These are phyloP conservation scores for Drosophila aldrichi DNA, from an alignment of 2,888 invertebrate genomes.

Conservation along the genomic window DNA sequence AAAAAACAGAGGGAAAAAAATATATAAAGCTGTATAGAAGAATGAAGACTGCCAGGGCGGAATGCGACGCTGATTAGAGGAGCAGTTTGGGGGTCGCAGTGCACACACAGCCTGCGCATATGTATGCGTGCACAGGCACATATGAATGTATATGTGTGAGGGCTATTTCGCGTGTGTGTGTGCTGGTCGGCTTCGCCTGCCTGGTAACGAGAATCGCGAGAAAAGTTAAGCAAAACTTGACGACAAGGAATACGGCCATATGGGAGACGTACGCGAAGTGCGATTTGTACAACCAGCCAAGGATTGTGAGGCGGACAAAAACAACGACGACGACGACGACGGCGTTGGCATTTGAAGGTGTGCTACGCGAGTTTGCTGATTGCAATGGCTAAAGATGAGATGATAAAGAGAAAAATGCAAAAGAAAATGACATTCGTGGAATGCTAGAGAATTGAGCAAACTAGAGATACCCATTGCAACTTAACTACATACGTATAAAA, in stretches of 20 bases:
- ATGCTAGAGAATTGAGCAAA: neutral
- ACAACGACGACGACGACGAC: neutral
- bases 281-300: slow-evolving; percentile 22
- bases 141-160: neutral
- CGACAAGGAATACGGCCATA: slow-evolving; percentile 48
- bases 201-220: slow-evolving; percentile 52
- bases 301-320: slow-evolving; percentile 16
- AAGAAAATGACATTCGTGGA: slow-evolving; percentile 24
- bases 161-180: slow-evolving; percentile 6
- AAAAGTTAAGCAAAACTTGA: slow-evolving; percentile 50
- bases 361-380: slow-evolving; percentile 39
- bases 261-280: slow-evolving; percentile 31
- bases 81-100: slow-evolving; percentile 65
- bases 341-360: slow-evolving; percentile 44
- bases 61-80: slow-evolving; percentile 32
- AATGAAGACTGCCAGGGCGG: slow-evolving; percentile 59
- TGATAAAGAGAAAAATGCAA: slow-evolving; percentile 57
- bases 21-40: slow-evolving; percentile 49
- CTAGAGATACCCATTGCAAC: neutral
- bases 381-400: slow-evolving; percentile 67
- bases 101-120: slow-evolving; percentile 42
- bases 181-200: slow-evolving; percentile 17
- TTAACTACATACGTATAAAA: neutral
- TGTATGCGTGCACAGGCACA: neutral
- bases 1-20: slow-evolving; percentile 10